Evolutionary conservation across 2,797 vertebrate species (phyloP).

Genomic region (Sphaeramia orbicularis): DNA sequence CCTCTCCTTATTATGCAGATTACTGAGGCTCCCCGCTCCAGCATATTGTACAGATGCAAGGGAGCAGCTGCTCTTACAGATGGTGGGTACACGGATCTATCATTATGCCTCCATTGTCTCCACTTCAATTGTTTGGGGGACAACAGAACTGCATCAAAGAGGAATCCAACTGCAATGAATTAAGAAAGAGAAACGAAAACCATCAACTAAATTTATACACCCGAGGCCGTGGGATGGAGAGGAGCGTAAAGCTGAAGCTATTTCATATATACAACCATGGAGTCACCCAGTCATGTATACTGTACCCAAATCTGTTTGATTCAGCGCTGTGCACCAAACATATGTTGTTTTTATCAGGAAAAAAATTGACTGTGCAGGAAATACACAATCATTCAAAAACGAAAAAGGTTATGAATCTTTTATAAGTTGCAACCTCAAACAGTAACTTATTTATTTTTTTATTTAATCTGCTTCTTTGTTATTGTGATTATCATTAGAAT

Average conservation of each 20-base stretch:
- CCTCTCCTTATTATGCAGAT: slow-evolving; percentile 99
- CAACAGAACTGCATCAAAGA: slow-evolving; percentile 90
- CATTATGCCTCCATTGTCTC: slow-evolving; percentile 99
- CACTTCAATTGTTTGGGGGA: slow-evolving; percentile 93
- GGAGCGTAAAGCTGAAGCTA: slow-evolving; percentile 83
- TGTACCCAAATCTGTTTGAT: slow-evolving; percentile 84
- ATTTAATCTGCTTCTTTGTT: background rate
- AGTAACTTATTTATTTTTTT: background rate
- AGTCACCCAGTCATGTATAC: slow-evolving; percentile 88
- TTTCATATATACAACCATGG: slow-evolving; percentile 80
- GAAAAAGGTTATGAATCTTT: slow-evolving; percentile 26
- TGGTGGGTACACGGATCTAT: slow-evolving; percentile 99
- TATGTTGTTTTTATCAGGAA: slow-evolving; percentile 82
- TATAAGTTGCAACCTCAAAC: slow-evolving; percentile 10
- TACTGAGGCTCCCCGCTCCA: slow-evolving; percentile 97
- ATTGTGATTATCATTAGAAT: slow-evolving; percentile 13
- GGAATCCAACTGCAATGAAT: slow-evolving; percentile 93
- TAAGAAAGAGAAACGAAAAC: slow-evolving; percentile 88
- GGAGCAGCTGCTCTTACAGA: slow-evolving; percentile 99
- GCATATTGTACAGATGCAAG: slow-evolving; percentile 99
- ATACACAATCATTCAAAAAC: slow-evolving; percentile 61
- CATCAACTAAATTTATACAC: slow-evolving; percentile 90
- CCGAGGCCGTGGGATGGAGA: slow-evolving; percentile 84
- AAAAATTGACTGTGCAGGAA: slow-evolving; percentile 64
- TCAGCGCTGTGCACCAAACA: slow-evolving; percentile 87